A percentile compares a stretch with the other conserved stretches of the same genome.
Evolutionary conservation across 37 sponge, comb jelly and placozoan genomes (phyloP).

Genomic region (Chondrosia reniformis): DNA sequence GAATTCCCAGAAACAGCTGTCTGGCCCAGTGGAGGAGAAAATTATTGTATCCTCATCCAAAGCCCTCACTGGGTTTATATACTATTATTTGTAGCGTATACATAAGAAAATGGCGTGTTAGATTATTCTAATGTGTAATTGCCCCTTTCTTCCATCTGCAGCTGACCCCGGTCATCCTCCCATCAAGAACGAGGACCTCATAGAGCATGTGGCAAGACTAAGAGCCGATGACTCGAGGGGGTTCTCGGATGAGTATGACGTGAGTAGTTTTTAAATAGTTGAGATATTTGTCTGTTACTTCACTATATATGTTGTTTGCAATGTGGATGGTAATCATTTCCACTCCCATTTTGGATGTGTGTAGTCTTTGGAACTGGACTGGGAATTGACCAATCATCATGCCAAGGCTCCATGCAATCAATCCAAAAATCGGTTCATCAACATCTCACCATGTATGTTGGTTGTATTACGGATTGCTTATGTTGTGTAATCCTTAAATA

Average conservation of each 20-base stretch:
- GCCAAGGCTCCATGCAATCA: slow-evolving; percentile 58
- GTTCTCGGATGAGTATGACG: slow-evolving; percentile 43
- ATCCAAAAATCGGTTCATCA: slow-evolving; percentile 72
- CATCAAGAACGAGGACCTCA: not conserved
- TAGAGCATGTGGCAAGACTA: slow-evolving; percentile 14
- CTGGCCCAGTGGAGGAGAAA: too few relatives aligned
- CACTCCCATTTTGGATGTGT: not conserved
- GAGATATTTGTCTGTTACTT: not conserved
- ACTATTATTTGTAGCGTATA: too few relatives aligned
- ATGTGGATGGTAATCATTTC: not conserved
- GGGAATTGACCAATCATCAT: slow-evolving; percentile 57
- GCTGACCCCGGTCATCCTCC: slow-evolving; percentile 1
- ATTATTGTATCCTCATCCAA: too few relatives aligned
- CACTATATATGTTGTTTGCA: too few relatives aligned
- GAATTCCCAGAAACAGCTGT: too few relatives aligned
- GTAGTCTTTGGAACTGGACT: slow-evolving; percentile 62
- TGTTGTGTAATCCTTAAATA: not conserved
- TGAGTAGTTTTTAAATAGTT: not conserved
- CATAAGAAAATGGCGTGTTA: too few relatives aligned
- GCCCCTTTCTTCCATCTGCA: not conserved
- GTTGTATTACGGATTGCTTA: too few relatives aligned
- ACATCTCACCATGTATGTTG: slow-evolving; percentile 71
- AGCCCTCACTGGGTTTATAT: too few relatives aligned
- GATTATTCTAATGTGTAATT: not conserved
- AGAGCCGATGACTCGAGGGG: slow-evolving; percentile 2